phyloP scores from a whole-genome alignment of 1,140 invertebrate genomes.

The Drosophila sucinea region DNA sequence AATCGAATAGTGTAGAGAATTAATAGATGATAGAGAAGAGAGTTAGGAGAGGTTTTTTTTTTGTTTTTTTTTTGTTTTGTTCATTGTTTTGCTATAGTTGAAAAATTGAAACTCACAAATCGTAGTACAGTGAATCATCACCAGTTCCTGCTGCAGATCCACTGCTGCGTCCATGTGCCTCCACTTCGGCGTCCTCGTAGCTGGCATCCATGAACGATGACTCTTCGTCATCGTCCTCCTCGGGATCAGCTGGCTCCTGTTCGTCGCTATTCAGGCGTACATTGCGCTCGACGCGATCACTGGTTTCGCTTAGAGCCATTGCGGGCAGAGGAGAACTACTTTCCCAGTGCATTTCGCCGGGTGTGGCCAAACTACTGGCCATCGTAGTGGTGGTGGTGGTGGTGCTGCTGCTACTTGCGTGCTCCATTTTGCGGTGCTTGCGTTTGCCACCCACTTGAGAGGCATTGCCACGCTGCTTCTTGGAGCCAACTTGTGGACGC shows the following conservation, averaged over 20 bases:
- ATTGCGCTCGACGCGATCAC: conserved; percentile 75
- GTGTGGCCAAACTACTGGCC: conserved; percentile 62
- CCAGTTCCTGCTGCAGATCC: conserved; percentile 34
- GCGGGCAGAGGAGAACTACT: conserved; percentile 70
- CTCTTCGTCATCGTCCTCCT: conserved; percentile 40
- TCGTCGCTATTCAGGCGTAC: conserved; percentile 50
- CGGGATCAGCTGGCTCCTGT: conserved; percentile 42
- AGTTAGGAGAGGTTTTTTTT: conserved; percentile 44
- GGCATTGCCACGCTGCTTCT: conserved; percentile 35
- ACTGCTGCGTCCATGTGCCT: conserved; percentile 51
- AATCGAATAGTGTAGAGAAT: conserved; percentile 27
- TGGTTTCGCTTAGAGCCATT: conserved; percentile 64
- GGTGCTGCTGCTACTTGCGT: neutral
- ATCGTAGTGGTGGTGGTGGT: conserved; percentile 43
- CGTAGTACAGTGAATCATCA: conserved; percentile 77
- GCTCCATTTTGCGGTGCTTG: conserved; percentile 36
- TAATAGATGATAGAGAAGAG: conserved; percentile 42
- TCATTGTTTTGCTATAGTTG: conserved; percentile 10
- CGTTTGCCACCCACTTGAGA: conserved; percentile 31
- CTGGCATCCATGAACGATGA: conserved; percentile 58
- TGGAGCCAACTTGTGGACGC: conserved; percentile 29
- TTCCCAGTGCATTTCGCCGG: conserved; percentile 42
- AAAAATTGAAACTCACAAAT: conserved; percentile 74
- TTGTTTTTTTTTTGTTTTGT: conserved; percentile 17
- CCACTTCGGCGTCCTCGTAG: conserved; percentile 58